Percentiles rank a stretch among this genome's conserved stretches.
Evolutionary conservation across 1,140 invertebrate species (phyloP).

Genomic region (Cephus cinctus): DNA sequence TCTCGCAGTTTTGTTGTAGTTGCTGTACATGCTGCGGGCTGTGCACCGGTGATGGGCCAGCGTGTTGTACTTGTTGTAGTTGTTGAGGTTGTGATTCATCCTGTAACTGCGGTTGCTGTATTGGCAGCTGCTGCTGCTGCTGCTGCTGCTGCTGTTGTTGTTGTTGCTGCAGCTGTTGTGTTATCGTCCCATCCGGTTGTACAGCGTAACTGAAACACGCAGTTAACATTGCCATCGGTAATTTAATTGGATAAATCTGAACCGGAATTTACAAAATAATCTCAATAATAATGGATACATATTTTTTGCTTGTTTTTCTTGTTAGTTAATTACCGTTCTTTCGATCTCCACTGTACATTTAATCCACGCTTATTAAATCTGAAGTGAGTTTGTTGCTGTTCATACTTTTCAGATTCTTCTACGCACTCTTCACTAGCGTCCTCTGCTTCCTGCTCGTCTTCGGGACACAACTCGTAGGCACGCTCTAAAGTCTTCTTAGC

Average conservation of each 20-base stretch:
- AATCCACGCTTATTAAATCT: constrained; percentile 12
- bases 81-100: constrained; percentile 16
- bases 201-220: constrained; percentile 30
- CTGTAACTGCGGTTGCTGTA: constrained; percentile 20
- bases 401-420: constrained; percentile 28
- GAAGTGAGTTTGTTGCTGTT: too few species aligned
- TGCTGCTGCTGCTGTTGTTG: constrained; percentile 23
- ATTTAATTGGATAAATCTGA: too few species aligned
- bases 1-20: constrained; percentile 41
- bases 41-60: constrained; percentile 33
- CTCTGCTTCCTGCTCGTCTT: constrained; percentile 62
- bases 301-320: too few species aligned
- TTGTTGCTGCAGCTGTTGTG: constrained; percentile 15
- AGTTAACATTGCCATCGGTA: not conserved
- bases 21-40: constrained; percentile 30
- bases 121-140: constrained; percentile 23
- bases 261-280: too few species aligned
- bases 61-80: constrained; percentile 32
- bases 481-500: constrained; percentile 86
- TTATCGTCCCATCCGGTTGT: constrained; percentile 25
- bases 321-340: constrained; percentile 20
- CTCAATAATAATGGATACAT: too few species aligned
- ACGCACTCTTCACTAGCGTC: constrained; percentile 34
- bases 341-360: constrained; percentile 21
- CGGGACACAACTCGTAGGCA: constrained; percentile 79